Evolutionary conservation across 1,140 invertebrate species (phyloP).

Genomic region (Streblospio benedicti): DNA sequence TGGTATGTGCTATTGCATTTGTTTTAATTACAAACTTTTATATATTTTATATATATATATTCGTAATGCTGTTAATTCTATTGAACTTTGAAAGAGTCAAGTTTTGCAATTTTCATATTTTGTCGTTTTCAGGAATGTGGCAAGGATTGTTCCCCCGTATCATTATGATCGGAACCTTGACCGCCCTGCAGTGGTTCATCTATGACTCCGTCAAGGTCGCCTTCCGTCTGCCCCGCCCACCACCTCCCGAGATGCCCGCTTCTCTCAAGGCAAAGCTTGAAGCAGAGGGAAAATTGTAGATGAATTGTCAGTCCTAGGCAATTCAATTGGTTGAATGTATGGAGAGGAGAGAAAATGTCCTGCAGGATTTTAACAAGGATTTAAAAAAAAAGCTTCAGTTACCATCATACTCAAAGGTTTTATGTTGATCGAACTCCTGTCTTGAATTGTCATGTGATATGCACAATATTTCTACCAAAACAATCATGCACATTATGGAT

Average conservation of each 20-base stretch:
- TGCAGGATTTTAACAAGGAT: no score
- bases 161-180: constrained; percentile 98
- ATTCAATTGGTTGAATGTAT: no score
- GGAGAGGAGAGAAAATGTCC: no score
- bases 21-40: neutral
- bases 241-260: constrained; percentile 95
- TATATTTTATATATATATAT: neutral
- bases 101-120: neutral
- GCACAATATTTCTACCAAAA: no score
- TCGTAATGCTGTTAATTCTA: constrained; percentile 14
- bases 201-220: constrained; percentile 79
- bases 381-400: no score
- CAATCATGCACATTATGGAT: no score
- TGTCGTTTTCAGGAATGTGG: constrained; percentile 66
- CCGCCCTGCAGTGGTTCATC: constrained; percentile 98
- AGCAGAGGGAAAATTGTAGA: no score
- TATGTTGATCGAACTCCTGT: no score
- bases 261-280: no score
- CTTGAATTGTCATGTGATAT: no score
- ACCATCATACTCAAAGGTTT: no score
- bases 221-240: constrained; percentile 80
- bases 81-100: neutral
- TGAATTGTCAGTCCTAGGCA: no score
- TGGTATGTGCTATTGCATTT: constrained; percentile 41
- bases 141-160: constrained; percentile 93